Conservation (phyloP, 2,797 vertebrate species). For the Gorsachius magnificus region DNA sequence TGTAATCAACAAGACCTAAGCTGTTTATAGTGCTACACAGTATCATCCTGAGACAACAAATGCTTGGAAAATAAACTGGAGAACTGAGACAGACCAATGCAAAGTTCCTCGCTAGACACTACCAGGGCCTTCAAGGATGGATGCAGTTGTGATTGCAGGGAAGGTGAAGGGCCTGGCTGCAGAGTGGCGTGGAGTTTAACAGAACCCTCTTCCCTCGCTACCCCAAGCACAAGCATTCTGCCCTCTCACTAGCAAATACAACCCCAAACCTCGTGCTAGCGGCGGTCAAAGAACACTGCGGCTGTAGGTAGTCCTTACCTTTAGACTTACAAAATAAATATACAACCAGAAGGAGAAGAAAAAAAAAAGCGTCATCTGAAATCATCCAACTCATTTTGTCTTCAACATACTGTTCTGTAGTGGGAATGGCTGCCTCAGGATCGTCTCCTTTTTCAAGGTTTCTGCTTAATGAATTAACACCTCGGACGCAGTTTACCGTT, state of each 20-base stretch:
- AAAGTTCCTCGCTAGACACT: not conserved
- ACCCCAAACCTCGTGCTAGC: not conserved
- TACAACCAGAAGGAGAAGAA: not conserved
- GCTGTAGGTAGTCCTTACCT: not conserved
- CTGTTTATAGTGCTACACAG: not conserved
- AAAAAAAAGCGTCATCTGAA: not conserved
- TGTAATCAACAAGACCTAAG: fast-evolving
- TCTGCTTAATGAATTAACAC: not conserved
- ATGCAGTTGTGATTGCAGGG: fast-evolving
- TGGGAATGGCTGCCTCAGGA: not conserved
- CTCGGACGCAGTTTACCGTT: not conserved
- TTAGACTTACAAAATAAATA: not conserved
- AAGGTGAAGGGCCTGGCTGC: not conserved
- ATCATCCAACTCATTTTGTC: not conserved
- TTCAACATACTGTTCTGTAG: fast-evolving
- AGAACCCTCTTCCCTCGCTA: not conserved
- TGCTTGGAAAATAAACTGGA: not conserved
- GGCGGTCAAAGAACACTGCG: not conserved
- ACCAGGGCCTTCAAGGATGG: not conserved
- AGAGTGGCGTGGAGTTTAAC: fast-evolving
- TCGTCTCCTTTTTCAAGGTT: not conserved
- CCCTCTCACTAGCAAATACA: fast-evolving
- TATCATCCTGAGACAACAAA: not conserved
- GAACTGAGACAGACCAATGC: too few species aligned
- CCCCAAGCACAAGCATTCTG: not conserved